Evolutionary conservation across 2,113 vertebrate species (phyloP).

Genomic region (Camelus bactrianus): DNA sequence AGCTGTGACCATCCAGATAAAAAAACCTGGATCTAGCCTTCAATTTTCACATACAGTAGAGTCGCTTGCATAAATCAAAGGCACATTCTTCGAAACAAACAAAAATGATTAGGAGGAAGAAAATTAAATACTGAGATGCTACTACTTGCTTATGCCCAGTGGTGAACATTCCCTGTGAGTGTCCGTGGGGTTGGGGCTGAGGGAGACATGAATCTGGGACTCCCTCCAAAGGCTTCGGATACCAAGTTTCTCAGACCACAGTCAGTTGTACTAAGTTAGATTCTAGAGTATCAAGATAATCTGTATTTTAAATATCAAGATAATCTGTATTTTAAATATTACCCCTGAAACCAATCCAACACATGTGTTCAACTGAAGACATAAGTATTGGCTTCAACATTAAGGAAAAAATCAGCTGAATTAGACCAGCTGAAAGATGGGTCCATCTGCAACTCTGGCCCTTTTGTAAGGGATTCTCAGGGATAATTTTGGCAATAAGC

Average conservation of each 20-base stretch:
- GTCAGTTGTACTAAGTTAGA: neutral
- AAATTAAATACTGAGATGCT: neutral
- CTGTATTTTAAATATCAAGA: neutral
- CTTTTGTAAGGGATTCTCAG: neutral
- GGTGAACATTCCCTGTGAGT: neutral
- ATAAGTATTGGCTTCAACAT: neutral
- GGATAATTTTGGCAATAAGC: neutral
- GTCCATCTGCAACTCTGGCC: neutral
- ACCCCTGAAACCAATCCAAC: neutral
- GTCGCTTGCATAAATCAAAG: neutral
- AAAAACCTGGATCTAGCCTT: neutral
- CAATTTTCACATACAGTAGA: neutral
- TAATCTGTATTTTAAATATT: neutral
- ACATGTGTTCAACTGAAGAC: neutral
- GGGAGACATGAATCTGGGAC: too few relatives aligned
- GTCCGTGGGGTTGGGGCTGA: rapidly evolving
- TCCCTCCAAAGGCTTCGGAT: neutral
- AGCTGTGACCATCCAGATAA: neutral
- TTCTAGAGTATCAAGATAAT: neutral
- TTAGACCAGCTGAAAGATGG: neutral
- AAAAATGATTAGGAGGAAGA: neutral
- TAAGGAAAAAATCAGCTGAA: neutral
- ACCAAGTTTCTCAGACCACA: neutral
- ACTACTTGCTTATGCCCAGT: neutral
- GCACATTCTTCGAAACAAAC: neutral